Base-by-base conservation (phyloP, 37 sponge, comb jelly and placozoan genomes). In the Aplysina aerophoba region DNA sequence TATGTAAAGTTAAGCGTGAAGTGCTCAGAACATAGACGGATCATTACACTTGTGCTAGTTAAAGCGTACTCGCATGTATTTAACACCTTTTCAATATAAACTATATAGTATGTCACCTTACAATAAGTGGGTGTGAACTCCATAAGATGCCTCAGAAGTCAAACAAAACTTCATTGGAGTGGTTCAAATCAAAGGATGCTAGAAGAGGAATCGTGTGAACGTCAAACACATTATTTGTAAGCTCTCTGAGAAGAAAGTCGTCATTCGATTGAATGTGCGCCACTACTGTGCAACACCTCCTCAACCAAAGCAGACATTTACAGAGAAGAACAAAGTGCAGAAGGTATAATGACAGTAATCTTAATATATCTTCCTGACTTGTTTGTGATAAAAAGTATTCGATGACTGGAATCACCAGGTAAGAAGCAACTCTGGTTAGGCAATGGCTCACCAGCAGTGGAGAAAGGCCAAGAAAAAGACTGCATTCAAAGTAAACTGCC, bases 371-470 rank as follows among this genome's bases (percentile, higher is more conserved):
- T 58, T 58, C 17, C 19, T 58, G 59, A 20, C 17, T 58, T 15
- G 15, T 15, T 58, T 20, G 15, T 20, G 17, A 19, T 58, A 58
- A 58, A 20, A 58, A 19, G 17, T 58, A 19, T 19, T 58, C 15
- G 15, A 58, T 58, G 59, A 58, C 59, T 58, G 59, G 17, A 58
- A 58, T 58, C 59, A 19, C 19, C 15, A 58, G 19, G 17, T 58
- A 58, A 58, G 59, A 58, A 58, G 59, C 59, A 15, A 58, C 59
- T 58, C 59, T 58, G 59, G 59, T 58, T 58, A 58, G 59, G 59
- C 59, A 19, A 58, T 19, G 59, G 59, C 19, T 58, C 59, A 58
- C 59, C 59, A 58, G 59, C 59, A 19, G 15, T 58, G 59, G 59
- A 58, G 59, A 19, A 58, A 58, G 59, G 59, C 59, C 15, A 58